phyloP scores from a whole-genome alignment of 2,888 invertebrate species.

The Dolichomitus sp. region DNA sequence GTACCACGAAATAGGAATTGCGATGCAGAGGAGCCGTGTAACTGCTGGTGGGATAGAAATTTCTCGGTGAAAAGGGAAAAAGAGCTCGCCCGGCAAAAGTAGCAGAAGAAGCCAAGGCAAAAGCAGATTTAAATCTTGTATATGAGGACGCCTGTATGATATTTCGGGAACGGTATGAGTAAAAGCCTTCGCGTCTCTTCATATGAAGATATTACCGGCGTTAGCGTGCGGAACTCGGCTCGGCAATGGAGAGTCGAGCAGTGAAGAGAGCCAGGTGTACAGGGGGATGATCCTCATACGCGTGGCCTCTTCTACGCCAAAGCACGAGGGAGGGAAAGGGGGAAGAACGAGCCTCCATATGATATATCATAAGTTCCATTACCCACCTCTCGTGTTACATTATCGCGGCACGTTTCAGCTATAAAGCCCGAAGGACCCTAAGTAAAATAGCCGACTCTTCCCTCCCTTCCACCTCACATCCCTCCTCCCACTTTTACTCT shows the following conservation, averaged over 20 bases:
- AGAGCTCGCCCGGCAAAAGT: constrained; percentile 19
- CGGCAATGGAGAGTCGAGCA: constrained; percentile 30
- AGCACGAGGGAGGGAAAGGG: constrained; percentile 13
- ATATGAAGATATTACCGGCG: constrained; percentile 55
- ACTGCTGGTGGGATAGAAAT: constrained; percentile 37
- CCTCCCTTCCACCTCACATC: not conserved
- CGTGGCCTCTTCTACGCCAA: constrained; percentile 44
- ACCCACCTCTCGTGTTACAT: constrained; percentile 75
- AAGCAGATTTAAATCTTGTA: constrained; percentile 58
- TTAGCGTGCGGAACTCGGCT: constrained; percentile 42
- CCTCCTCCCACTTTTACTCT: constrained; percentile 35
- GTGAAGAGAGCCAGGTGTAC: constrained; percentile 27
- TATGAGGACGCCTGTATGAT: constrained; percentile 46
- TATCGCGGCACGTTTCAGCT: constrained; percentile 78
- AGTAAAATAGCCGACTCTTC: constrained; percentile 72
- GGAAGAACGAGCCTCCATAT: constrained; percentile 58
- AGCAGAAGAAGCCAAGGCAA: constrained; percentile 32
- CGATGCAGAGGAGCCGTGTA: constrained; percentile 29
- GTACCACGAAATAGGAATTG: constrained; percentile 26
- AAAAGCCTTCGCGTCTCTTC: constrained; percentile 51
- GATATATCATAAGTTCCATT: constrained; percentile 81
- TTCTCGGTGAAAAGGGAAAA: constrained; percentile 23
- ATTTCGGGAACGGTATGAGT: constrained; percentile 53
- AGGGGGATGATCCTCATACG: constrained; percentile 58
- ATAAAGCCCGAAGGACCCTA: constrained; percentile 71